A percentile compares a stretch with the other conserved stretches of the same genome.
Conservation (phyloP, 1,140 invertebrate genomes). For the Drosophila kanapiae region DNA sequence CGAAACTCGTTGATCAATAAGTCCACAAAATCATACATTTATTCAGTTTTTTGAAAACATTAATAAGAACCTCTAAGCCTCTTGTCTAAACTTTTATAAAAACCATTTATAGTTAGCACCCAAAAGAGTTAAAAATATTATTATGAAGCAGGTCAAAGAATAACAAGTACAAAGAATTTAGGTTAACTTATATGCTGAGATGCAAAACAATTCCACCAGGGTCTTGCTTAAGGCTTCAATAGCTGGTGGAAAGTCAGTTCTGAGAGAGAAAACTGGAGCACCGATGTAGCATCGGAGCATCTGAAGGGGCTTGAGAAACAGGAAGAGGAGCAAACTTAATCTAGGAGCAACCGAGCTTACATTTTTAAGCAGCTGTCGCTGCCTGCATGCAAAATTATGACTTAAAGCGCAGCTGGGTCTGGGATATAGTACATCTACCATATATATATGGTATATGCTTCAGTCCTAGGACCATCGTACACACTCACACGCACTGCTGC, state of each 20-base stretch:
- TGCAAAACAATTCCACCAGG: neutral
- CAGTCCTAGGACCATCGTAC: constrained; percentile 19
- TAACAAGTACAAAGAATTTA: no score
- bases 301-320: constrained; percentile 8
- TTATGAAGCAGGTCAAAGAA: neutral
- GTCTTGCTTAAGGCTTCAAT: neutral
- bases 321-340: constrained; percentile 55
- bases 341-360: constrained; percentile 68
- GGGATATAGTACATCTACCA: constrained; percentile 14
- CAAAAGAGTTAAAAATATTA: neutral
- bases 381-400: constrained; percentile 80
- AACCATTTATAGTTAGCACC: no score
- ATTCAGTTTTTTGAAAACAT: neutral
- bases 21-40: no score
- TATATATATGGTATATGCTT: constrained; percentile 7
- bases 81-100: no score
- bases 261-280: neutral
- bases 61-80: neutral
- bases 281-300: constrained; percentile 1
- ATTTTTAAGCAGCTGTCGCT: constrained; percentile 81
- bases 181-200: neutral
- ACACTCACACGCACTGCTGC: constrained; percentile 21
- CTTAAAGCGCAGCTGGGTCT: constrained; percentile 78
- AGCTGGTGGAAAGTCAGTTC: neutral
- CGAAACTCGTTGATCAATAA: neutral